Evolutionary conservation across 2,888 invertebrate species (phyloP), one percentile per base, ranked within the genome.

Genomic region (Halictus quadricinctus): DNA sequence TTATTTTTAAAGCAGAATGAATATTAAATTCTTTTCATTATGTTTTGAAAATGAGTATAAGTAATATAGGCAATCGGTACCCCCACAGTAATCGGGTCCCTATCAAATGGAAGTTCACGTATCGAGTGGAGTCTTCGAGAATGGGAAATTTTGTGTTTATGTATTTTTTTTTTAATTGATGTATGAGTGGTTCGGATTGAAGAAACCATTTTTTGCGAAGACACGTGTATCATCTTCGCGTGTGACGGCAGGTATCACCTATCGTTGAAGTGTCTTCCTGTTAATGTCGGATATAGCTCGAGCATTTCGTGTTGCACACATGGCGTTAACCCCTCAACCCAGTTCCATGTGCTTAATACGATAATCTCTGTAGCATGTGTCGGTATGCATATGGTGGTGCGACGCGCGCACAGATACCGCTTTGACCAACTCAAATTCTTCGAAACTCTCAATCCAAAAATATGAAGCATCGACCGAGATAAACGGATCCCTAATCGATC

Each of bases 281-380:
- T 70, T 80, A 78, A 78, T 84, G 41, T 48, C 78, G 75, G 80
- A 76, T 78, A 70, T 73, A 81, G 78, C 58, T 70, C 41, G 70
- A 73, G 64, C 46, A 77, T 76, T 84, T 21, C 66, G 43, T 25
- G 78, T 84, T 64, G 50, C 72, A 76, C 54, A 75, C 66, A 21
- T 70, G 76, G 72, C 72, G 81, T 79, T 66, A 72, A 84, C 79
- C 85, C 80, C 50, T 84, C 80, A 84, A 80, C 80, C 86, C 58
- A 86, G 79, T 84, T 86, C 60, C 76, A 50, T 41, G 79, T 76
- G 70, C 79, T 81, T 79, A 81, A 86, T 86, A 79, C 79, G 76
- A 54, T 81, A 85, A 86, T 86, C 85, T 73, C 46, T 50, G 10
- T 64, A 80, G 29, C 58, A 48, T 78, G 29, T 80, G 84, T 72